These are phyloP conservation scores for Melipona quadrifasciata DNA, from an alignment of 1,140 invertebrate genomes.

Conservation along the genomic window DNA sequence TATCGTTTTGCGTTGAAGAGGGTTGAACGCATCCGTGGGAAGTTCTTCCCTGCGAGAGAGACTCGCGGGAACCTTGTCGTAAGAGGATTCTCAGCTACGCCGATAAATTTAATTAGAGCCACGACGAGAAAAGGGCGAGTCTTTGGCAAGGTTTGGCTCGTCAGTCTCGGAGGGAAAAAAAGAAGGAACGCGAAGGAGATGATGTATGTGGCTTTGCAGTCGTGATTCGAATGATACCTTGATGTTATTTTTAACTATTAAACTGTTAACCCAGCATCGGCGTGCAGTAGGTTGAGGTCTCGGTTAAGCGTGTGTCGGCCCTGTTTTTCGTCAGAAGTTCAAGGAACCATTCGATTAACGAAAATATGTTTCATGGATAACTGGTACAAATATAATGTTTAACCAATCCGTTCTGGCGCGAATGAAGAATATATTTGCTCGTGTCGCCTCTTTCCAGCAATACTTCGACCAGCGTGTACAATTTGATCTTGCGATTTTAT, in stretches of 20 bases:
- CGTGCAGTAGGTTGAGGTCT: conserved; percentile 44
- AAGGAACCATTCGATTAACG: neutral
- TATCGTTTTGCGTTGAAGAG: conserved; percentile 23
- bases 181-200: neutral
- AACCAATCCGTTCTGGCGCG: neutral
- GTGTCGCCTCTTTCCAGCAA: neutral
- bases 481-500: neutral
- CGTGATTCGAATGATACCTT: conserved; percentile 43
- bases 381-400: neutral
- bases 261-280: conserved; percentile 27
- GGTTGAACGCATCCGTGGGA: conserved; percentile 51
- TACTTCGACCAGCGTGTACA: neutral
- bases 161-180: neutral
- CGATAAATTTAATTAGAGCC: conserved; percentile 60
- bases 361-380: neutral
- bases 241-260: conserved; percentile 64
- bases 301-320: conserved; percentile 37
- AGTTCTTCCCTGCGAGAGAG: conserved; percentile 23
- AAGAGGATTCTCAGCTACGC: conserved; percentile 55
- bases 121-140: neutral
- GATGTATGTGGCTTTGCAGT: neutral
- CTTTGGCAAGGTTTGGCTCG: too few species aligned
- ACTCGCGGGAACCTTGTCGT: conserved; percentile 56
- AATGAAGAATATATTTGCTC: neutral
- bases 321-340: neutral